These are phyloP conservation scores for cat (Felis catus) DNA, from an alignment of 2,113 vertebrate genomes.

Conservation along the genomic window DNA sequence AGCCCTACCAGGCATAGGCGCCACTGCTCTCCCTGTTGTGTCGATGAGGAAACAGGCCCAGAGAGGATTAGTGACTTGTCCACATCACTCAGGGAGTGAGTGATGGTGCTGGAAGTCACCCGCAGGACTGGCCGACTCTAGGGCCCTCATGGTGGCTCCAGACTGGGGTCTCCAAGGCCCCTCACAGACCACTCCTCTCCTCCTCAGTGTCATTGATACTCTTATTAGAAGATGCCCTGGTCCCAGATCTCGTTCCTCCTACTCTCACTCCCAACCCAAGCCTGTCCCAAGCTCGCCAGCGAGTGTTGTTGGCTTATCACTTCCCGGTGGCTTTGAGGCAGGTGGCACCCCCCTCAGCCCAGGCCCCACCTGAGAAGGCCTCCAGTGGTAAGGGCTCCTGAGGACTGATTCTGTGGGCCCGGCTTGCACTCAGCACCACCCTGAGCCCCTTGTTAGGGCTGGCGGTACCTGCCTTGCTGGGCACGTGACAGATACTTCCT, in stretches of 20 bases:
- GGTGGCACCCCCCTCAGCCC: not conserved
- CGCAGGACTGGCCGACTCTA: not conserved
- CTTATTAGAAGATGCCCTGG: not conserved
- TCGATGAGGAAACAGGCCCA: not conserved
- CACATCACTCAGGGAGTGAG: not conserved
- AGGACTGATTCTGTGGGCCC: not conserved
- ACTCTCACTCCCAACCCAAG: fast-evolving
- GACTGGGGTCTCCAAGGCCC: not conserved
- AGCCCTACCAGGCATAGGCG: fast-evolving
- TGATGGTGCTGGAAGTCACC: not conserved
- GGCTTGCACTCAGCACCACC: not conserved
- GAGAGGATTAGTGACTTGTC: not conserved
- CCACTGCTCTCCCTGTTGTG: not conserved
- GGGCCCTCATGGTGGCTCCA: not conserved
- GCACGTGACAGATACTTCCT: not conserved
- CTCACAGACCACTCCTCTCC: too few relatives aligned
- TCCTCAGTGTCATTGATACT: not conserved
- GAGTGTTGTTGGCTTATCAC: not conserved
- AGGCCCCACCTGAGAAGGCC: not conserved
- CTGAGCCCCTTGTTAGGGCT: not conserved
- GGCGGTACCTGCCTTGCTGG: not conserved
- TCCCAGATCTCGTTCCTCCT: not conserved
- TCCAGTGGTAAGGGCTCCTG: not conserved
- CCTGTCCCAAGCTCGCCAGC: not conserved
- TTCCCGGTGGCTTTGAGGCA: not conserved